A percentile compares a stretch with the other conserved stretches of the same genome.
phyloP scores from a whole-genome alignment of 35 echinoderm and acorn worm species.

The Lytechinus variegatus region DNA sequence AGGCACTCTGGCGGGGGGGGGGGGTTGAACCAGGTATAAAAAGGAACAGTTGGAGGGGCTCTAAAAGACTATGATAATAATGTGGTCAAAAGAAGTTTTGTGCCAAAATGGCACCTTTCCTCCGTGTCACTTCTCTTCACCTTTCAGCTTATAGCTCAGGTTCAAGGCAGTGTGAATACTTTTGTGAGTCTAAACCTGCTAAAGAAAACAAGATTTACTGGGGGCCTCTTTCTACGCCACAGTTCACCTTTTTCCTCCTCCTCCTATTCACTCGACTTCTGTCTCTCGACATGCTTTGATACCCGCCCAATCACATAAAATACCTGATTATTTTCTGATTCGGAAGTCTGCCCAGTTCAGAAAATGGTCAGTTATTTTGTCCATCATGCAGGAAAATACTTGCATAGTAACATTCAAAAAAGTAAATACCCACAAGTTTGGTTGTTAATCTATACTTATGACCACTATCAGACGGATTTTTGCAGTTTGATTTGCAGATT shows the following conservation, averaged over 20 bases:
- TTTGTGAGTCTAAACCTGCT: constrained; percentile 40
- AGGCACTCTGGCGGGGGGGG: background rate
- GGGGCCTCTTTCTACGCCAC: background rate
- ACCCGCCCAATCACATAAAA: too few species aligned
- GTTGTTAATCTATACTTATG: too few species aligned
- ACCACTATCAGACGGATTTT: too few species aligned
- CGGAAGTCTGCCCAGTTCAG: too few species aligned
- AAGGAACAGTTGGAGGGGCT: background rate
- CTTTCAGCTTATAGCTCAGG: constrained; percentile 43
- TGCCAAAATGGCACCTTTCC: constrained; percentile 21
- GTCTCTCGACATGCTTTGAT: too few species aligned
- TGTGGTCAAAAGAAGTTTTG: constrained; percentile 17
- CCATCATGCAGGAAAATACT: too few species aligned
- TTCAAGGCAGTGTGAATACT: constrained; percentile 44
- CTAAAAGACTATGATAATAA: constrained; percentile 36
- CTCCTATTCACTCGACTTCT: background rate
- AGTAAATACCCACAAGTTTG: too few species aligned
- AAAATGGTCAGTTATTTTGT: too few species aligned
- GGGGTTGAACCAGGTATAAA: background rate
- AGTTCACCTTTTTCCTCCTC: background rate
- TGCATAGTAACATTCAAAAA: too few species aligned
- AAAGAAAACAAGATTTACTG: constrained; percentile 56
- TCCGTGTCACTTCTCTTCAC: background rate
- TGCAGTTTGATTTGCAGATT: too few species aligned
- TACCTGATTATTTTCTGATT: too few species aligned